Conservation (phyloP, 1,140 invertebrate genomes). For the Drosophila ohnishii region DNA sequence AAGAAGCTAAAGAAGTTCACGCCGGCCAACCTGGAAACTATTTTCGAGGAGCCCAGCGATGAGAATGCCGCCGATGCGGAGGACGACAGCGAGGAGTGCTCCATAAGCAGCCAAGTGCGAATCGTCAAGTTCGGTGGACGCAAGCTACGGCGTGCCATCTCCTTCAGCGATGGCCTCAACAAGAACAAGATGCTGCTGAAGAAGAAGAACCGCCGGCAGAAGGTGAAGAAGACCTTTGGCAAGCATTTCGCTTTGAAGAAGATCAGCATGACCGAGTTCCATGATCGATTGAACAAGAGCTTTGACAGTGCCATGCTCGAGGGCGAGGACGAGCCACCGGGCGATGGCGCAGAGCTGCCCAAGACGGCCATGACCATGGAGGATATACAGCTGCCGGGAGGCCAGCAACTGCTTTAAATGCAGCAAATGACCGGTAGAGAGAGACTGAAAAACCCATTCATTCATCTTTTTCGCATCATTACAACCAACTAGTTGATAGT, state of each 20-base stretch:
- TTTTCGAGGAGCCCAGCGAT: conserved; percentile 76
- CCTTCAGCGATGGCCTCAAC: conserved; percentile 74
- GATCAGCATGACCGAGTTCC: conserved; percentile 74
- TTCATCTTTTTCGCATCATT: conserved; percentile 22
- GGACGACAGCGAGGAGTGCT: conserved; percentile 59
- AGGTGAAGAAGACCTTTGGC: conserved; percentile 79
- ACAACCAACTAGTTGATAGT: conserved; percentile 28
- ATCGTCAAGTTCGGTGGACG: conserved; percentile 65
- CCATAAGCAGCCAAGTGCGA: conserved; percentile 59
- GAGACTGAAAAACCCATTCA: conserved; percentile 37
- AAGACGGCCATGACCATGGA: conserved; percentile 52
- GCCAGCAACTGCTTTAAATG: conserved; percentile 11
- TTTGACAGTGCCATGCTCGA: conserved; percentile 72
- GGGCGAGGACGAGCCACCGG: conserved; percentile 44
- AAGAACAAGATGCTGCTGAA: conserved; percentile 72
- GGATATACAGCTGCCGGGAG: conserved; percentile 60
- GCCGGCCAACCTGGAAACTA: conserved; percentile 73
- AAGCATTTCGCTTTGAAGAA: conserved; percentile 65
- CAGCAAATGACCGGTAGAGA: conserved; percentile 23
- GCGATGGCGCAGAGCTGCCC: not conserved
- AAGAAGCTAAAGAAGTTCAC: conserved; percentile 73
- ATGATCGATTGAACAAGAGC: conserved; percentile 72
- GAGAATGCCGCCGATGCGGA: conserved; percentile 65
- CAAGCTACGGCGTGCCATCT: conserved; percentile 65
- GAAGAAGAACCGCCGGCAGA: conserved; percentile 57